Base-by-base conservation (phyloP, 2,888 invertebrate species). In the Scaptomyza parva region DNA sequence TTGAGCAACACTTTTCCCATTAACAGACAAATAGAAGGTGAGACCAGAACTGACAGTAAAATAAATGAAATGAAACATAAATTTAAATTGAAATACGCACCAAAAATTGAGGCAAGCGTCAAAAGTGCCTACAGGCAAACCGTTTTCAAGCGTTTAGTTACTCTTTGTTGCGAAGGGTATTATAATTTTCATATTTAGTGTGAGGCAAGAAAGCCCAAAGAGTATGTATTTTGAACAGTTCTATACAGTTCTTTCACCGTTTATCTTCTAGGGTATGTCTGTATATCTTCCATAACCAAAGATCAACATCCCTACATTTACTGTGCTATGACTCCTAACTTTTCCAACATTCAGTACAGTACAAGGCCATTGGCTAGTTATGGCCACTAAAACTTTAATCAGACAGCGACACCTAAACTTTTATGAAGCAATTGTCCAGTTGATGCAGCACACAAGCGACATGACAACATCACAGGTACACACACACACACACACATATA, bases 31-130 rank as follows among this genome's bases (percentile, higher is more conserved):
- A 70, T 39, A 59, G 33, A 59, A 58, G 28, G 48, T 43, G 50
- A 39, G 33, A 6, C 43, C 51, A 28, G 22, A 20, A 37, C 55
- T 57, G 65, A 63, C 72, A 76, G 65, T 62, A 53, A 28, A 61
- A 48, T 54, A 78, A 83, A 83, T 83, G 71, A 77, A 84, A 86
- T 84, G 70, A 70, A 77, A 81, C 75, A 82, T 70, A 80, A 75
- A 82, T 85, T 73, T 60, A 76, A 78, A 86, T 75, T 78, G 68
- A 71, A 76, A 76, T 69, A 54, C 64, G 37, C 37, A 58, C 37
- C 35, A 57, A 69, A 65, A 65, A 58, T 76, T 65, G 53, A 71
- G 52, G 60, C 61, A 51, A 52, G 74, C 48, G 65, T 60, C 62
- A 35, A 65, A 47, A 65, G 63, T 51, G 72, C 80, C 80, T 66